Evolutionary conservation across 2,888 invertebrate genomes (phyloP).

Genomic region (Dryobota labecula): DNA sequence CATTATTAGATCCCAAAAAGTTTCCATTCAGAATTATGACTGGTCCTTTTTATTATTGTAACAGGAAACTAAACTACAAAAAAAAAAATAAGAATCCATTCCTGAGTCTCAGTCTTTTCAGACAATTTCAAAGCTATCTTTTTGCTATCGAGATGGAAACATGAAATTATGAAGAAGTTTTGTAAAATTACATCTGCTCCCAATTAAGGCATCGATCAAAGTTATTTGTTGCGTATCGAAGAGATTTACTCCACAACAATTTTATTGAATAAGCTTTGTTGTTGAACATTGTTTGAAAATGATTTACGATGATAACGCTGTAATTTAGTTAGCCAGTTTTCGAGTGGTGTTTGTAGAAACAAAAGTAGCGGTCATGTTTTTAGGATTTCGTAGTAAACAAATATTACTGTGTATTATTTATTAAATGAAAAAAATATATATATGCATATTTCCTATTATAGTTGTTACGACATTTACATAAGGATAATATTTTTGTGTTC

Average conservation of each 20-base stretch:
- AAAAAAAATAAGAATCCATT: background rate
- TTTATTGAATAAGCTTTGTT: slow-evolving; percentile 21
- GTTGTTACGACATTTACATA: too few species aligned
- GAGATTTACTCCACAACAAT: slow-evolving; percentile 5
- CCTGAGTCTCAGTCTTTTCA: background rate
- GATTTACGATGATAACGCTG: slow-evolving; percentile 27
- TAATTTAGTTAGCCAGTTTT: slow-evolving; percentile 21
- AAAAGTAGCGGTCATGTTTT: slow-evolving; percentile 2
- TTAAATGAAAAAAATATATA: too few species aligned
- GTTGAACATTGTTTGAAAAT: slow-evolving; percentile 23
- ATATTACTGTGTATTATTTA: too few species aligned
- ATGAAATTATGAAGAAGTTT: slow-evolving; percentile 11
- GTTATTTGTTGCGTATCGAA: slow-evolving; percentile 5
- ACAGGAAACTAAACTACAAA: background rate
- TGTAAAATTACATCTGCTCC: slow-evolving; percentile 22
- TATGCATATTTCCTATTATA: too few species aligned
- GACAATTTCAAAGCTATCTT: background rate
- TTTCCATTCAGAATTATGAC: background rate
- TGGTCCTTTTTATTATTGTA: background rate
- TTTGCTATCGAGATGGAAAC: background rate
- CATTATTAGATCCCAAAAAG: slow-evolving; percentile 9
- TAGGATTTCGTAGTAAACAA: too few species aligned
- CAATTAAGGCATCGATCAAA: slow-evolving; percentile 17
- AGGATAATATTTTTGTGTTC: too few species aligned
- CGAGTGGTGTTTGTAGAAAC: slow-evolving; percentile 14